Conservation (phyloP, 2,888 invertebrate genomes). For the Eumerus sabulonum region DNA sequence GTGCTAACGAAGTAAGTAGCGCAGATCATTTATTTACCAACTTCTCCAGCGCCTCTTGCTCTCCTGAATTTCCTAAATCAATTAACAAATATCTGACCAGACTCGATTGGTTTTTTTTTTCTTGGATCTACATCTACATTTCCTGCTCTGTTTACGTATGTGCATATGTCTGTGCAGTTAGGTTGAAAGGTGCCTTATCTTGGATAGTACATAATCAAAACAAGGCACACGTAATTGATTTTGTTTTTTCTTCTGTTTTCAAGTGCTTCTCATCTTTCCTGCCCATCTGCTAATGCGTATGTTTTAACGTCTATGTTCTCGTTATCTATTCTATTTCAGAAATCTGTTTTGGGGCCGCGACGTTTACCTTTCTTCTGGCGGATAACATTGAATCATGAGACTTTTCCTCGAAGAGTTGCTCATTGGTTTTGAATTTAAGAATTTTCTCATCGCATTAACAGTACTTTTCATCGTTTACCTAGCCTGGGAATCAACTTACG, state of each 20-base stretch:
- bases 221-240: slow-evolving; percentile 25
- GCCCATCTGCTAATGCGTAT: no score
- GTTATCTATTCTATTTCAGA: slow-evolving; percentile 25
- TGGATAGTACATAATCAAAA: slow-evolving; percentile 15
- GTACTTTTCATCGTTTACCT: slow-evolving; percentile 81
- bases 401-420: slow-evolving; percentile 64
- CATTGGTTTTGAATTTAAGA: slow-evolving; percentile 80
- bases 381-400: slow-evolving; percentile 60
- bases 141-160: slow-evolving; percentile 31
- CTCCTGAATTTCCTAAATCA: slow-evolving; percentile 6
- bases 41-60: not conserved
- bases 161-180: slow-evolving; percentile 23
- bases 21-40: not conserved
- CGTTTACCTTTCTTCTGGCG: slow-evolving; percentile 16
- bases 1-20: slow-evolving; percentile 40
- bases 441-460: slow-evolving; percentile 84
- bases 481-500: slow-evolving; percentile 87
- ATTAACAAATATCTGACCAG: slow-evolving; percentile 30
- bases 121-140: slow-evolving; percentile 5
- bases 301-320: no score
- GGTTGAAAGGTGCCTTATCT: slow-evolving; percentile 30
- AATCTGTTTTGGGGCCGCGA: slow-evolving; percentile 34
- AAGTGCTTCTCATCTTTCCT: no score
- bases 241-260: no score
- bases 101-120: slow-evolving; percentile 10